These are phyloP conservation scores for Prunella strophiata DNA, from an alignment of 2,797 vertebrate genomes.

Conservation along the genomic window DNA sequence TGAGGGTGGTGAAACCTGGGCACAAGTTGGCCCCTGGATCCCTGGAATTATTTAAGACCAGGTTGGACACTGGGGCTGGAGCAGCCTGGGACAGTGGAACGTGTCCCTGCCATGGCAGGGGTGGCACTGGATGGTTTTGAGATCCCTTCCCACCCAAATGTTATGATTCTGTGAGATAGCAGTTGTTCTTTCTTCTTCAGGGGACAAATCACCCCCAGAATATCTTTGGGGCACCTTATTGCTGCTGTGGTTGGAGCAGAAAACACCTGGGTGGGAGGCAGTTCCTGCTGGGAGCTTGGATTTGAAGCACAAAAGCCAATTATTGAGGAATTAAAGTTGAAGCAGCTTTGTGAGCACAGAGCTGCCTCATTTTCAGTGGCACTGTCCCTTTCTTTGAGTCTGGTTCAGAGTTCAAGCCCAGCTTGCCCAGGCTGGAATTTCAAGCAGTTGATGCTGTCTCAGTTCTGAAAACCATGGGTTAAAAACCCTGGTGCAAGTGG, in stretches of 20 bases:
- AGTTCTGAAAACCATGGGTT: accelerated
- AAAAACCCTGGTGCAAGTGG: neutral
- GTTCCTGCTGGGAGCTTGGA: neutral
- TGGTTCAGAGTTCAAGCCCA: neutral
- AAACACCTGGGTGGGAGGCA: neutral
- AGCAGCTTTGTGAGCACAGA: neutral
- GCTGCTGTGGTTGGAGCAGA: neutral
- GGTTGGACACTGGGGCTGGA: neutral
- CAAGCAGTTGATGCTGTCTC: neutral
- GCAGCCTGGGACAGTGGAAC: neutral
- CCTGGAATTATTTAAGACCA: neutral
- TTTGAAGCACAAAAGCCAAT: neutral
- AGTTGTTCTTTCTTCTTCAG: neutral
- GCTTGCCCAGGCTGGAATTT: neutral
- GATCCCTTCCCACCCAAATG: neutral
- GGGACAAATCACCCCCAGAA: neutral
- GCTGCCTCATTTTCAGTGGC: neutral
- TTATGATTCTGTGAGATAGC: accelerated
- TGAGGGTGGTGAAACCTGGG: neutral
- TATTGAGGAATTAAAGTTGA: neutral
- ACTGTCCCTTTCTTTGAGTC: neutral
- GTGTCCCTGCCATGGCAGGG: neutral
- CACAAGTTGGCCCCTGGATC: neutral
- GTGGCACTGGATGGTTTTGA: neutral
- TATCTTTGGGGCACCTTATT: neutral